phyloP scores from a whole-genome alignment of 2,888 invertebrate genomes.

The Nesidiocoris tenuis region DNA sequence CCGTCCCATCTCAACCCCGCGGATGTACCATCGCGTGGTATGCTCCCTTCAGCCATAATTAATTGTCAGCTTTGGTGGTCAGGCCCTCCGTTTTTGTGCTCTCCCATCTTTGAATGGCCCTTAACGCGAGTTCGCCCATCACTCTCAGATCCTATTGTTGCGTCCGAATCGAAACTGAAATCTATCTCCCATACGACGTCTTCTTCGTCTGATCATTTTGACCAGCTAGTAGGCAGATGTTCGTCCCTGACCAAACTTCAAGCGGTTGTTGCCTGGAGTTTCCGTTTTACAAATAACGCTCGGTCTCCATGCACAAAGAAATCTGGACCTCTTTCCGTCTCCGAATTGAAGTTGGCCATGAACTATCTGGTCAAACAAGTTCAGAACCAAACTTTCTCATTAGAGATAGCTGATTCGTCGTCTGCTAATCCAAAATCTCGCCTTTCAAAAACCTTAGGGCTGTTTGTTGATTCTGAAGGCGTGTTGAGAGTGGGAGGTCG shows the following conservation, averaged over 20 bases:
- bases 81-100: slow-evolving; percentile 6
- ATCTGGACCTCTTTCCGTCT: background rate
- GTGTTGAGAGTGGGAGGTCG: slow-evolving; percentile 23
- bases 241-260: background rate
- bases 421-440: background rate
- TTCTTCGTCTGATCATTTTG: no score
- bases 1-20: background rate
- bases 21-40: slow-evolving; percentile 8
- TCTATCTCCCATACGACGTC: background rate
- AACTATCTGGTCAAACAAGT: background rate
- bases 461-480: slow-evolving; percentile 6
- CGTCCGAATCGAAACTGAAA: background rate
- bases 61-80: slow-evolving; percentile 13
- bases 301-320: background rate
- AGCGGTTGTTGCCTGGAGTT: background rate
- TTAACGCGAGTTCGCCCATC: background rate
- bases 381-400: background rate
- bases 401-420: background rate
- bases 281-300: background rate
- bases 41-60: background rate
- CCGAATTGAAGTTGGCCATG: background rate
- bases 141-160: background rate
- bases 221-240: background rate
- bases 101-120: background rate
- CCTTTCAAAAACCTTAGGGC: slow-evolving; percentile 2